Conservation (phyloP, 92 coral and sea anemone genomes). For the Porites evermanni region DNA sequence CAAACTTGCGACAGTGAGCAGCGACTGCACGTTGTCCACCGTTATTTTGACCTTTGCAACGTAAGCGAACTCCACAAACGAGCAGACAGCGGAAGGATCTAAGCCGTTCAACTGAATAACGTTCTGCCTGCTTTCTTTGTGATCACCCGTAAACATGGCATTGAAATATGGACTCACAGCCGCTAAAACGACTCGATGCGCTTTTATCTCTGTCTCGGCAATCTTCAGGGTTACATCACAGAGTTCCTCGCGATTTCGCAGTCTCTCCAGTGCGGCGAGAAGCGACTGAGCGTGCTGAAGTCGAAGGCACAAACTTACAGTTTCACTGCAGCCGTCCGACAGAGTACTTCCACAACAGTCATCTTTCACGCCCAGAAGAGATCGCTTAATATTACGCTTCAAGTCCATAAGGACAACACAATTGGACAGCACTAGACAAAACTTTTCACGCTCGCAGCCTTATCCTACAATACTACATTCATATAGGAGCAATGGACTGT, state of each 20-base stretch:
- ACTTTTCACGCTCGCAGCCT: too few species aligned
- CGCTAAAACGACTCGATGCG: slow-evolving; percentile 95
- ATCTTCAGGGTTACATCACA: slow-evolving; percentile 87
- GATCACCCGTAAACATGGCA: slow-evolving; percentile 94
- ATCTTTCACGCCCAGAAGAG: slow-evolving; percentile 11
- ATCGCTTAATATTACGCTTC: slow-evolving; percentile 24
- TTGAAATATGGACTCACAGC: slow-evolving; percentile 93
- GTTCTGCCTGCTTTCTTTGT: slow-evolving; percentile 80
- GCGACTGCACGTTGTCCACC: slow-evolving; percentile 84
- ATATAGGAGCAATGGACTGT: too few species aligned
- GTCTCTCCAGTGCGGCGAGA: slow-evolving; percentile 67
- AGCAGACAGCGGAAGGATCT: slow-evolving; percentile 80
- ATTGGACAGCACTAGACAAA: too few species aligned
- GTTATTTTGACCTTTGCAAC: slow-evolving; percentile 83
- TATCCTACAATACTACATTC: too few species aligned
- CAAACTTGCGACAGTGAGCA: slow-evolving; percentile 85
- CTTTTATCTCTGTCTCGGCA: slow-evolving; percentile 66
- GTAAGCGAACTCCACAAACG: slow-evolving; percentile 81
- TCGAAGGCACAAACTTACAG: slow-evolving; percentile 16
- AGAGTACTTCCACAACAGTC: background rate
- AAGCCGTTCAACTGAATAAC: slow-evolving; percentile 75
- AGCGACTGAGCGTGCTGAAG: slow-evolving; percentile 36
- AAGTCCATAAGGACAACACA: slow-evolving; percentile 6
- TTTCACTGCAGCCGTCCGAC: slow-evolving; percentile 22
- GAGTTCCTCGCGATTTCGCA: slow-evolving; percentile 80